Conservation (phyloP, 2,113 vertebrate species). For the Azemiops feae region DNA sequence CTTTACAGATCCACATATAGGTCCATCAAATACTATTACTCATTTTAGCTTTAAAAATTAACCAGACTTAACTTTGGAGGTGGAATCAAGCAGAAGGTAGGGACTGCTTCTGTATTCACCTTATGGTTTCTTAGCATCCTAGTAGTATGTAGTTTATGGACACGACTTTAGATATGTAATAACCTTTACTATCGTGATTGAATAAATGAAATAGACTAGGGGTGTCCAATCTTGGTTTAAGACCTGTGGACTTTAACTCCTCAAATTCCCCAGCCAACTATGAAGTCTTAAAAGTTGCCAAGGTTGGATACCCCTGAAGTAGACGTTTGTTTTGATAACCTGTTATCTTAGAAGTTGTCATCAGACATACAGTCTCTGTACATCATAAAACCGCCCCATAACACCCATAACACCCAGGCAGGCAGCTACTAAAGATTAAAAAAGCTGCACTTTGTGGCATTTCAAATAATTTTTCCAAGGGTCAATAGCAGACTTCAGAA, state of each 20-base stretch:
- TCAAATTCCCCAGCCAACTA: too few species aligned
- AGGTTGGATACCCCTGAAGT: too few species aligned
- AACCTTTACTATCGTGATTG: background rate
- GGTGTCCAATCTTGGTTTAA: too few species aligned
- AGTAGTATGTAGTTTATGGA: background rate
- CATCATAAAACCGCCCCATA: background rate
- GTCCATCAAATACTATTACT: background rate
- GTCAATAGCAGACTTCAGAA: background rate
- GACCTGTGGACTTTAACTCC: too few species aligned
- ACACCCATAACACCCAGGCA: background rate
- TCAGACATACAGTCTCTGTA: background rate
- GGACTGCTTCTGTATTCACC: background rate
- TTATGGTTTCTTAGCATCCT: background rate
- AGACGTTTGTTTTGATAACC: background rate
- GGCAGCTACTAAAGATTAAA: background rate
- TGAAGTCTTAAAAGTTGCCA: too few species aligned
- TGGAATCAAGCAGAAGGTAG: background rate
- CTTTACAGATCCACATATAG: background rate
- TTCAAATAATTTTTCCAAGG: background rate
- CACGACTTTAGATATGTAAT: background rate
- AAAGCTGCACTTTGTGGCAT: background rate
- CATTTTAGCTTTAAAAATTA: background rate
- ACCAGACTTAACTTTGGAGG: background rate
- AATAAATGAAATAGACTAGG: background rate
- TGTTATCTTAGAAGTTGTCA: background rate